Base-by-base conservation (phyloP, 2,113 vertebrate genomes). In the Thamnaconus septentrionalis region DNA sequence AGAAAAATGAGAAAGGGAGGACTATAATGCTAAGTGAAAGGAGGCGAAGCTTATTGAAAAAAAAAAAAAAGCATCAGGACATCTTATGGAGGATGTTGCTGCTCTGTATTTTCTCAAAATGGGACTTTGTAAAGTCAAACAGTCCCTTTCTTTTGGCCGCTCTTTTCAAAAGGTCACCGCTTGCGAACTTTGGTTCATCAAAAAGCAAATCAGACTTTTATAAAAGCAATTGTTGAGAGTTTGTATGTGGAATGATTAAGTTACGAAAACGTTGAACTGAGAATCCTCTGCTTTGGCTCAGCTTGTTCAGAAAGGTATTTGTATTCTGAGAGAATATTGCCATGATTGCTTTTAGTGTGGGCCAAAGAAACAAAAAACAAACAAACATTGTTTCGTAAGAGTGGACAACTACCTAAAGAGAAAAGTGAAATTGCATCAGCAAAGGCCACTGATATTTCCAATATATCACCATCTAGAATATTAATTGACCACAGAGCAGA, bases 391-490 rank as follows among this genome's bases (percentile, higher is more conserved):
- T 75, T 85, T 61, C 51, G 61, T 12, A n/a, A 43, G 65, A 79
- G 51, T 58, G 53, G 58, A 75, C 60, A 75, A 79, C 67, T 71
- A 63, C 66, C 57, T 12, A 56, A 69, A 84, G 9, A 59, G 64
- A 68, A 72, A 72, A 60, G 55, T 64, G 77, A 61, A 84, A 80
- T 79, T 80, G 73, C 64, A 79, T 83, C 67, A 82, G 74, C 70
- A 60, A 79, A 50, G 54, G 66, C 54, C 60, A 72, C 82, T 77
- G 76, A 69, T 85, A 85, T 87, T 81, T 73, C 71, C 73, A 75
- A 60, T 54, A 59, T 43, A 68, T 64, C 69, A 41, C 65, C 63
- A 31, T 31, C 18, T 31, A 61, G 75, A 84, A 87, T 74, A 78
- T 59, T 65, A 76, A 41, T 69, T 64, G 66, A 54, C 52, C 12